Evolutionary conservation across 2,113 vertebrate genomes (phyloP).

Genomic region (Bos taurus): ARS-UCD2.0 NC_037350.1:16079501-16080000

Average conservation of each 20-base stretch:
- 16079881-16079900: neutral
- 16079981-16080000: neutral
- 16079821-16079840: neutral
- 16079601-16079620: fast-evolving
- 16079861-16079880: neutral
- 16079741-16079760: neutral
- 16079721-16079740: neutral
- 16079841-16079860: neutral
- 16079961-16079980: neutral
- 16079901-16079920: neutral
- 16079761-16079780: neutral
- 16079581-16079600: neutral
- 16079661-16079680: too few species aligned
- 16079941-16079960: neutral
- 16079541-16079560: too few species aligned
- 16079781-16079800: neutral
- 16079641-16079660: neutral
- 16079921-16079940: neutral
- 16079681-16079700: too few species aligned
- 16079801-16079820: neutral
- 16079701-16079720: fast-evolving
- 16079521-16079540: neutral
- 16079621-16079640: neutral
- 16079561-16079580: neutral
- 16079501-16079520: neutral